Base-by-base conservation (phyloP, 2,113 vertebrate genomes). In the Galeopterus variegatus region DNA sequence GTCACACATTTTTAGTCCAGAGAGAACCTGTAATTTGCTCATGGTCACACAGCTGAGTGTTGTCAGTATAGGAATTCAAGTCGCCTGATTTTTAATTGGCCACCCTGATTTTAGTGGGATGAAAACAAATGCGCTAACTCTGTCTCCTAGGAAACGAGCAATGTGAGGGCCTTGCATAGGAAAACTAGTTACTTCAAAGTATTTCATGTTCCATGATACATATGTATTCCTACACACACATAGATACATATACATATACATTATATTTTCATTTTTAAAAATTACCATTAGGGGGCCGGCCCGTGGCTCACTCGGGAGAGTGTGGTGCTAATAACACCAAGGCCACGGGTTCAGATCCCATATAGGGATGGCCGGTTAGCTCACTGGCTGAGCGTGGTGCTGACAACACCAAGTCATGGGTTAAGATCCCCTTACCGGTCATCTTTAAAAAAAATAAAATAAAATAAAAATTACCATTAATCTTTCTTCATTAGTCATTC, bases 401-500 rank as follows among this genome's bases (percentile, higher is more conserved):
- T 41, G 41, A 41, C 41, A 41, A 41, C 41, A 41, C 41, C 41
- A 41, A 41, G 41, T 41, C 41, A 41, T 3, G 41, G 41, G 41
- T 41, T 41, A 41, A 41, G 41, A 41, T 41, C 41, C 41, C 41
- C 41, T 41, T 41, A 41, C 41, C 4, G 41, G 41, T 41, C 41
- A 41, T 41, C 41, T 41, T 41, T 41, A 41, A 11, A 56, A 56
- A 56, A 56, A 56, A 56, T 15, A 56, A 56, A 56, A 41, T 41
- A 41, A 41, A 41, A 41, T 41, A 41, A 41, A 79, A 92, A n/a
- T 62, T 3, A 23, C 36, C 15, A 70, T 85, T 79, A 93, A 79
- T 21, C 48, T 80, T 92, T 77, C n/a, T 81, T 36, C 33, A 70
- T 28, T 58, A 93, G 33, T 82, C n/a, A 72, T n/a, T 94, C 36